phyloP scores from a whole-genome alignment of 2,888 invertebrate species.

The Agrypnus murinus region DNA sequence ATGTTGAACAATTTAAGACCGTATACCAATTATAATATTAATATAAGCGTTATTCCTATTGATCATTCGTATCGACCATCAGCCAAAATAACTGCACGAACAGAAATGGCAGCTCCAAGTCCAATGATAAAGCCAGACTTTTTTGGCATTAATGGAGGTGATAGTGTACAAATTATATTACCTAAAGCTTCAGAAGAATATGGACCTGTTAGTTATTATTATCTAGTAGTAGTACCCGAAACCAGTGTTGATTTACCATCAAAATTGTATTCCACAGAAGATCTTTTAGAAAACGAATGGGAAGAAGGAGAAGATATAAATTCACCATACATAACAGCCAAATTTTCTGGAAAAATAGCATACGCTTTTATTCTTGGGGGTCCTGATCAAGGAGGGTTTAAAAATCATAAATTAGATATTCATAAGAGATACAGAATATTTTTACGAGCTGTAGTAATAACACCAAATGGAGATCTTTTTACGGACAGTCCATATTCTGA shows the following conservation, averaged over 20 bases:
- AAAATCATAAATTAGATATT: constrained; percentile 88
- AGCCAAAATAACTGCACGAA: constrained; percentile 93
- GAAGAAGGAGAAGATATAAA: constrained; percentile 82
- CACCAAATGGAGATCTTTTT: constrained; percentile 94
- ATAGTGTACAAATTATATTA: constrained; percentile 90
- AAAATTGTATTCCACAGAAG: constrained; percentile 91
- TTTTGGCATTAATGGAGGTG: constrained; percentile 90
- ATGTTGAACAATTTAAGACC: constrained; percentile 92
- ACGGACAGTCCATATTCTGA: constrained; percentile 96
- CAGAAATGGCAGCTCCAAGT: constrained; percentile 96
- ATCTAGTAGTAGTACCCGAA: constrained; percentile 95
- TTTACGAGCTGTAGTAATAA: constrained; percentile 94
- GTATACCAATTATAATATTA: constrained; percentile 95
- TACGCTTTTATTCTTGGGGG: constrained; percentile 95
- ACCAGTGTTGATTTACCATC: constrained; percentile 88
- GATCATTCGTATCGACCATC: constrained; percentile 89
- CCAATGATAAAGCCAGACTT: constrained; percentile 97
- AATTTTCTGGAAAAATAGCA: constrained; percentile 92
- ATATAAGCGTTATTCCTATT: constrained; percentile 91
- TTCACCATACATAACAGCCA: constrained; percentile 95
- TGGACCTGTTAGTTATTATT: constrained; percentile 98
- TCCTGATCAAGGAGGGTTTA: constrained; percentile 90
- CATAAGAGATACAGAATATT: constrained; percentile 90
- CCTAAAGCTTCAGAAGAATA: constrained; percentile 98
- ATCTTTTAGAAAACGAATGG: constrained; percentile 82